Base-by-base conservation (phyloP, 2,797 vertebrate species). In the Chelmon rostratus region DNA sequence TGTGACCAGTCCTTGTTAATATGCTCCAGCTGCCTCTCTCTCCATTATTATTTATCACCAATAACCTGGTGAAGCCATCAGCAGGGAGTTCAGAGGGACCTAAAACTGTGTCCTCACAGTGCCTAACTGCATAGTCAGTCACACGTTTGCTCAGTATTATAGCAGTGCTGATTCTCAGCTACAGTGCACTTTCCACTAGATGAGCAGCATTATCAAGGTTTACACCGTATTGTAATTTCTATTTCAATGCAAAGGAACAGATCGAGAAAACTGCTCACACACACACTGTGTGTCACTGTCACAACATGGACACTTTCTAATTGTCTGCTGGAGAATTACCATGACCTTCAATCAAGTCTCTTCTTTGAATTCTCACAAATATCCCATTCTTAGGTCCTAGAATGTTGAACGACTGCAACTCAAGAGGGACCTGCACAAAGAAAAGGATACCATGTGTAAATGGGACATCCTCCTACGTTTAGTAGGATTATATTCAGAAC, bases 351-450 rank as follows among this genome's bases (percentile, higher is more conserved):
- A 23, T 64, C 2, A 2, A 3, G 12, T 86, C 83, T 85, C 94
- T 92, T 65, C 72, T 90, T 23, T 76, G 76, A 38, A 98, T 90
- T 89, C 96, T 94, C 77, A 99, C 89, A 83, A 93, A 95, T 80
- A 99, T 86, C 6, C 97, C 97, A 18, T 97, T 94, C 87, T 96
- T 97, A 1, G 98, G 97, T 87, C 96, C 94, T 1, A 99, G 93
- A 1, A 97, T 97, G 76, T 92, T 95, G 18, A 86, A 86, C 0
- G 97, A 97, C 91, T 96, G 97, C 80, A 98, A 82, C 85, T 96
- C 95, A 64, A 99, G 95, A 58, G 97, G 98, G 88, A 97, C 94
- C 98, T 99, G 88, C 62, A 79, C 23, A 23, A 38, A 52, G 42
- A 72, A 40, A 54, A 38, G 0, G 71, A 59, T 0, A 13, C 3